Base-by-base conservation (phyloP, 2,888 invertebrate species). In the Aphidoletes aphidimyza region DNA sequence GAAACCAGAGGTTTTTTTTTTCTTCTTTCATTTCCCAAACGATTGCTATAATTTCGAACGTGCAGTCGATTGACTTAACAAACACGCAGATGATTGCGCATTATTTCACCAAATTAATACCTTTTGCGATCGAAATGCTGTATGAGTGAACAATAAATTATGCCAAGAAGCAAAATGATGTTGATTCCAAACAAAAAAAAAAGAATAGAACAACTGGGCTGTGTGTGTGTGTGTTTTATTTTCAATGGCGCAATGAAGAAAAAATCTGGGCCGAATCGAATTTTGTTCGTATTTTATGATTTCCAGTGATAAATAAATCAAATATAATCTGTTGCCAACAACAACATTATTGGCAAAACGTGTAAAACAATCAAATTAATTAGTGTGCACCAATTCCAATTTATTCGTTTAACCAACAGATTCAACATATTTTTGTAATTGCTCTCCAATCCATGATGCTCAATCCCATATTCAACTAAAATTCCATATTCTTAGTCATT, bases 71-170 rank as follows among this genome's bases (percentile, higher is more conserved):
- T 69, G 69, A 30, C 69, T 30, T 17, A 69, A 26, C 26, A 69
- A 69, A n/a, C 9, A 8, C 2, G 22, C 5, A 69, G 30, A 69
- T 69, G 34, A 69, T 69, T 69, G 69, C 69, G 69, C 69, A 69
- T 69, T 69, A 69, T 69, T 69, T 69, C 17, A 14, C 69, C 69
- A 69, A 69, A 69, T 69, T 69, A 69, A 69, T 69, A 69, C 69
- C 69, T 69, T 42, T 17, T 69, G 30, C 69, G 9, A 69, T 69
- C 30, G 69, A 69, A 30, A 69, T 69, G 30, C 30, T 26, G 69
- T 69, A 30, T n/a, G n/a, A 69, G 69, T 69, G 69, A 69, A 14
- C 69, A 30, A 69, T 69, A 30, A 30, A 30, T 30, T 17, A 69
- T 22, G 5, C 17, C 9, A 47, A 47, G 11, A 14, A 2, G 17